phyloP scores from a whole-genome alignment of 2,113 vertebrate genomes.

The Gadus chalcogrammus region DNA sequence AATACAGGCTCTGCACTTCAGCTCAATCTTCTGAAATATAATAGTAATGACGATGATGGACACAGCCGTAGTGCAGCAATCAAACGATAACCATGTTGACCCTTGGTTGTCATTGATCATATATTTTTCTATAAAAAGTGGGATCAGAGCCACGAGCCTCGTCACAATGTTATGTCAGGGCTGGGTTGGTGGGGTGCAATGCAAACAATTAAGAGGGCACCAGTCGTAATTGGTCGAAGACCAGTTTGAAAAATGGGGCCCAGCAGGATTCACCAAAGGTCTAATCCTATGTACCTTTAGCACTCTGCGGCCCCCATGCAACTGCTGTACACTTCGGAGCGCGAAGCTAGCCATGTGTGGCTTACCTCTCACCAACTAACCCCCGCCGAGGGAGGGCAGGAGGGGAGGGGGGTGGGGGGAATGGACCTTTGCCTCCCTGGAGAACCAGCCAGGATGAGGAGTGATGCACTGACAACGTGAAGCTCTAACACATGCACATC shows the following conservation, averaged over 20 bases:
- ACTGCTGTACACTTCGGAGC: conserved; percentile 29
- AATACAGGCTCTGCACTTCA: conserved; percentile 68
- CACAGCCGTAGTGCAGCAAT: conserved; percentile 55
- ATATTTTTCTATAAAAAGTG: conserved; percentile 42
- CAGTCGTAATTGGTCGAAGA: conserved; percentile 40
- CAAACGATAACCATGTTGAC: conserved; percentile 66
- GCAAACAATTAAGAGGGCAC: conserved; percentile 16
- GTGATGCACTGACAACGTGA: conserved; percentile 32
- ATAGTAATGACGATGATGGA: conserved; percentile 57
- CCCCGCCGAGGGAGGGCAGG: conserved; percentile 31
- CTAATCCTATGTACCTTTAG: conserved; percentile 43
- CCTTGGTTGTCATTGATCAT: conserved; percentile 65
- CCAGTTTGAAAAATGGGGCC: conserved; percentile 35
- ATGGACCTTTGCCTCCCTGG: conserved; percentile 46
- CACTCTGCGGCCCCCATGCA: conserved; percentile 16
- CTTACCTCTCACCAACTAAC: conserved; percentile 62
- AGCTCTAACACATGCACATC: conserved; percentile 73
- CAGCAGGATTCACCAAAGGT: conserved; percentile 41
- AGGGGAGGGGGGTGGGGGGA: conserved; percentile 8
- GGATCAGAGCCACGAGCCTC: conserved; percentile 52
- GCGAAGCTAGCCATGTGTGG: conserved; percentile 63
- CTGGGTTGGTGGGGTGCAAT: conserved; percentile 26
- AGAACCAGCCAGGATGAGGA: conserved; percentile 60
- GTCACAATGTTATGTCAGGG: conserved; percentile 36
- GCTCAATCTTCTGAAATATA: conserved; percentile 60